A percentile compares a stretch with the other conserved stretches of the same genome.
Conservation (phyloP, 1,140 invertebrate species). For the Polypedilum pembai region DNA sequence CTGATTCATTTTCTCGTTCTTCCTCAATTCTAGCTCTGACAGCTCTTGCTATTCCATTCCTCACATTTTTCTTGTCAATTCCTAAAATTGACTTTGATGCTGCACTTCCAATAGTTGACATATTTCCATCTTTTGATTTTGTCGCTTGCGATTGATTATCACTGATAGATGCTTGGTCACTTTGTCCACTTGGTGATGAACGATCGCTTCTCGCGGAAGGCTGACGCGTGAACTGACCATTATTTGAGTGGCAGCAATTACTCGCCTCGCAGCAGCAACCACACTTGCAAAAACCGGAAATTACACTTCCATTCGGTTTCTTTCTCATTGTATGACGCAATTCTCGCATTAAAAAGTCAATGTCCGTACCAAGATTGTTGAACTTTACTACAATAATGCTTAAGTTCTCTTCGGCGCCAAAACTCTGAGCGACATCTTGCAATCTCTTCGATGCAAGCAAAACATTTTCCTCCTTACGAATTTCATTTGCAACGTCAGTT, state of each 20-base stretch:
- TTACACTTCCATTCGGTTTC: conserved; percentile 44
- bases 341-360: conserved; percentile 67
- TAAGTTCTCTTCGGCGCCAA: conserved; percentile 70
- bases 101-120: conserved; percentile 37
- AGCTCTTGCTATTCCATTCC: conserved; percentile 51
- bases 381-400: conserved; percentile 69
- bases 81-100: conserved; percentile 40
- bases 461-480: conserved; percentile 63
- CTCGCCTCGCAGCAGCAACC: conserved; percentile 57
- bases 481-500: conserved; percentile 65
- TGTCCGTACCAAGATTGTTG: conserved; percentile 54
- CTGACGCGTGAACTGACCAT: conserved; percentile 35
- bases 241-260: conserved; percentile 51
- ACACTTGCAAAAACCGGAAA: conserved; percentile 46
- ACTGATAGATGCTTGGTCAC: conserved; percentile 52
- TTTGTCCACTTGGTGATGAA: conserved; percentile 75
- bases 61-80: conserved; percentile 48
- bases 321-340: conserved; percentile 60
- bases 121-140: conserved; percentile 32
- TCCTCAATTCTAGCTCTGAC: conserved; percentile 49
- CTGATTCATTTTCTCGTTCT: conserved; percentile 51
- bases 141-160: conserved; percentile 32
- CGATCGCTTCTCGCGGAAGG: conserved; percentile 50
- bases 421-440: conserved; percentile 73
- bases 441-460: conserved; percentile 70